Base-by-base conservation (phyloP, 1,140 invertebrate species). In the Drosophila kepulauana region DNA sequence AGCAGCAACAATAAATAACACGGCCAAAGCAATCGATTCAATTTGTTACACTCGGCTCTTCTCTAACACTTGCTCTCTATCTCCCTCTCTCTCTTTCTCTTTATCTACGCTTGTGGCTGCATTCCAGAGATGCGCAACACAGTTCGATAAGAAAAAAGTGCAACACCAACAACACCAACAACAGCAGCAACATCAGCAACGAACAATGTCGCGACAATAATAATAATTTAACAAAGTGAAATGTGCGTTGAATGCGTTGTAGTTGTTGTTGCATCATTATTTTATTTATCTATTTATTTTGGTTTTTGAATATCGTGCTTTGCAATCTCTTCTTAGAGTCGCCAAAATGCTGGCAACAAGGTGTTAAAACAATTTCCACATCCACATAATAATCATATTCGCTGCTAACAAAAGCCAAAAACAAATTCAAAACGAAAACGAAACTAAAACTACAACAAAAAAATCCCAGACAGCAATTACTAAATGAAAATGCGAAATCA, bases 401-500 rank as follows among this genome's bases (percentile, higher is more conserved):
- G 38, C 61, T 56, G 59, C 65, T 10, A 54, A 62, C 25, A 52
- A 65, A 54, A 51, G 43, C 33, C 54, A 65, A 48, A 20, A 56
- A 30, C 43, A 64, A 73, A 64, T 71, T 30, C 48, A 46, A 56
- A 41, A 52, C 28, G 51, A 57, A 72, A 56, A 71, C 59, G 61
- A 56, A 58, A 71, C 43, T 43, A 78, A 76, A 79, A 81, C 70
- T 76, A 51, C 16, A 54, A 15, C 54, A 58, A 72, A 62, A 65
- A 71, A 71, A 56, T 73, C 59, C 46, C 56, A 78, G 71, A 25
- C 46, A 77, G 75, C 70, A 82, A 80, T 68, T 77, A 81, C 54
- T 79, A 79, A 79, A 81, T 89, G 79, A 89, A 89, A 89, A 89
- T 89, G 86, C 81, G 85, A 72, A 89, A 89, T 74, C 85, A 89